A percentile compares a stretch with the other conserved stretches of the same genome.
Evolutionary conservation across 2,113 vertebrate genomes (phyloP).

Genomic region (Tor tambroides): DNA sequence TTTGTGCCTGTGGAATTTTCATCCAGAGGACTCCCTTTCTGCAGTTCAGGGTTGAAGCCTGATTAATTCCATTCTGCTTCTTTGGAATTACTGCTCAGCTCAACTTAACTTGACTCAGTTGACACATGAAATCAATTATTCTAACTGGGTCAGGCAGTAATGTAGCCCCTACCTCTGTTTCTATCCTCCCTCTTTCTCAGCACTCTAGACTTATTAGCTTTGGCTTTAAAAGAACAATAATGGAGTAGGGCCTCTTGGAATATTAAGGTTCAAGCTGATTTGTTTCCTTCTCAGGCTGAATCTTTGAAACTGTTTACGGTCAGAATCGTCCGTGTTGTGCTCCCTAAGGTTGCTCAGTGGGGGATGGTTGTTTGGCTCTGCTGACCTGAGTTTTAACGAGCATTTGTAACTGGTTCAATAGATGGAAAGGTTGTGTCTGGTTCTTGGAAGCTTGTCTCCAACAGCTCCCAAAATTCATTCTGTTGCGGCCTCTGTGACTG

Average conservation of each 20-base stretch:
- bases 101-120: conserved; percentile 57
- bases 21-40: conserved; percentile 37
- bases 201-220: conserved; percentile 18
- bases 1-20: conserved; percentile 39
- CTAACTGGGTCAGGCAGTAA: conserved; percentile 66
- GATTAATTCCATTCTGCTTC: conserved; percentile 59
- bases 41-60: conserved; percentile 36
- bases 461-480: conserved; percentile 26
- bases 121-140: conserved; percentile 66
- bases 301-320: conserved; percentile 8
- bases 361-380: not conserved
- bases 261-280: conserved; percentile 19
- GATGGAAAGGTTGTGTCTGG: conserved; percentile 20
- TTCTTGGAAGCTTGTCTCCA: not conserved
- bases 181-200: conserved; percentile 33
- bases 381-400: not conserved
- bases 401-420: conserved; percentile 28
- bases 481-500: conserved; percentile 38
- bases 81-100: conserved; percentile 62
- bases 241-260: not conserved
- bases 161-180: conserved; percentile 38
- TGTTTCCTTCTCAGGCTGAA: not conserved
- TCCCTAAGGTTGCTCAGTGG: not conserved
- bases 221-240: conserved; percentile 32
- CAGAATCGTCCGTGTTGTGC: not conserved